Evolutionary conservation across 2,888 invertebrate genomes (phyloP), one percentile per base, ranked within the genome.

Genomic region (Pantelozetes paolii): DNA sequence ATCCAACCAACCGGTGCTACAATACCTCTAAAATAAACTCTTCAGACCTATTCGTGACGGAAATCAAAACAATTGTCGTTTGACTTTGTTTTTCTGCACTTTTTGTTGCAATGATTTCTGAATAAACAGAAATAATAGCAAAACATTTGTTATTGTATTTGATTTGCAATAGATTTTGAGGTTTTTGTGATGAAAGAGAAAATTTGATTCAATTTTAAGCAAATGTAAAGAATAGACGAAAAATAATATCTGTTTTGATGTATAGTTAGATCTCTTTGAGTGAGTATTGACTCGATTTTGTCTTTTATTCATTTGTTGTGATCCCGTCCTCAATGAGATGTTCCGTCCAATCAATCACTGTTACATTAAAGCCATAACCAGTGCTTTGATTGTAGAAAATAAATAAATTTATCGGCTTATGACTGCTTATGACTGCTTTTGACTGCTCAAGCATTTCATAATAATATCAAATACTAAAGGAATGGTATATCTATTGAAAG

Each of bases 371-470:
- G 6, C 28, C 28, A 13, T 59, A 2, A 8, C 20, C 30, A 64
- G 26, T 64, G 64, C 32, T 30, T 9, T 32, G 28, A 18, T 30
- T 20, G 64, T 8, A 20, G 64, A 64, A 64, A 64, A 64, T 64
- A 64, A 64, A 64, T 64, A 64, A 64, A 64, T 64, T 64, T 36
- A 64, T 64, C 64, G 40, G 40, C 40, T 64, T 36, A 64, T 64
- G 40, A 36, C 64, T n/a, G n/a, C n/a, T n/a, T n/a, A n/a, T n/a
- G n/a, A n/a, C 64, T 20, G 40, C 40, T 64, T 36, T 36, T 64
- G 40, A 36, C 64, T 36, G 36, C 36, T 64, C n/a, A 64, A 64
- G 64, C 64, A 64, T 64, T 36, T 64, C 36, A 36, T 64, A 32
- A 36, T 64, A 18, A 64, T 64, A 30, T 64, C 36, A 36, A 36